phyloP scores from a whole-genome alignment of 2,888 invertebrate species.

The Podabrus alpinus region DNA sequence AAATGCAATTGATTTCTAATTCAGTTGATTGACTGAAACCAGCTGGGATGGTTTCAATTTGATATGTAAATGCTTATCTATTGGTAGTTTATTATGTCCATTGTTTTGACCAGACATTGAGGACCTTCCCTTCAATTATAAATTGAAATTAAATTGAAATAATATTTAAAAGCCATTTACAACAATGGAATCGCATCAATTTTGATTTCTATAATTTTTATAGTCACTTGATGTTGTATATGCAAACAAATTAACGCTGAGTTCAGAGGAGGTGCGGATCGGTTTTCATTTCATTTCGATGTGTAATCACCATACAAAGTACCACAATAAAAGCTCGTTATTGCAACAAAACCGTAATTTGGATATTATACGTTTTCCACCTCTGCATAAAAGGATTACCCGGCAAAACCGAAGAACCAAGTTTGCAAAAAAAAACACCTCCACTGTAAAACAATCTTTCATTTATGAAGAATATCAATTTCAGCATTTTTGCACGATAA shows the following conservation, averaged over 20 bases:
- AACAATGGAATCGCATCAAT: constrained; percentile 1
- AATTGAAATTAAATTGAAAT: constrained; percentile 26
- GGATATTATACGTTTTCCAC: not conserved
- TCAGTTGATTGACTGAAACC: constrained; percentile 7
- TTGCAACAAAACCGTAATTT: not conserved
- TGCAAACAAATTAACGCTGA: not conserved
- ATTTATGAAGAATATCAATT: not conserved
- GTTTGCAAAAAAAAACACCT: not conserved
- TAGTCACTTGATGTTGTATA: not conserved
- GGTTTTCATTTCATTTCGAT: not conserved
- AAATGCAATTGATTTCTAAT: constrained; percentile 5
- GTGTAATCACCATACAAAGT: not conserved
- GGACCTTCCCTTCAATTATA: constrained; percentile 29
- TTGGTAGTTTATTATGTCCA: constrained; percentile 19
- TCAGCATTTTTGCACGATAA: not conserved
- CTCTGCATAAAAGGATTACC: not conserved
- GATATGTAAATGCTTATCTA: constrained; percentile 17
- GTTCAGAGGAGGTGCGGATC: not conserved
- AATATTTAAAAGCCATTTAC: not conserved
- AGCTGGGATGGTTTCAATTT: constrained; percentile 21
- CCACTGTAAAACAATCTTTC: not conserved
- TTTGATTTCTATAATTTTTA: constrained; percentile 2
- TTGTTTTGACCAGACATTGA: constrained; percentile 18
- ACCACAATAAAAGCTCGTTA: not conserved
- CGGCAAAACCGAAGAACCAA: not conserved